These are phyloP conservation scores for Notodonta dromedarius DNA, from an alignment of 2,888 invertebrate species.

Conservation along the genomic window DNA sequence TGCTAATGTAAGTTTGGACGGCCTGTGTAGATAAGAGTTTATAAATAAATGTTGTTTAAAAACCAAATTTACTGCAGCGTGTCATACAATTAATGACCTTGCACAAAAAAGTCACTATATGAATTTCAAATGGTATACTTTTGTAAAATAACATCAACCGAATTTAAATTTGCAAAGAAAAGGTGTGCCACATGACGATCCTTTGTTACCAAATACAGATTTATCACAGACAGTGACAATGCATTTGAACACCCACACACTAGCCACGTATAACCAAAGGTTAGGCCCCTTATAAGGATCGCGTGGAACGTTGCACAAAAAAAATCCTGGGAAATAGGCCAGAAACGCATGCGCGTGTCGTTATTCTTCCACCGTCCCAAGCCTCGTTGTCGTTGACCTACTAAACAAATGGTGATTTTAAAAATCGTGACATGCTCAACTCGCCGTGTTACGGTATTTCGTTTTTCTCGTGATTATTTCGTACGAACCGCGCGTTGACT, in stretches of 20 bases:
- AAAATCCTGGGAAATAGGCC: slow-evolving; percentile 47
- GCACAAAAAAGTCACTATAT: too few relatives aligned
- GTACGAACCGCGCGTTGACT: slow-evolving; percentile 41
- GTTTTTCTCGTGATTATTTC: slow-evolving; percentile 46
- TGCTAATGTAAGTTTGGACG: too few relatives aligned
- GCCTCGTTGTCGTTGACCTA: slow-evolving; percentile 62
- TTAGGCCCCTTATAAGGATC: slow-evolving; percentile 33
- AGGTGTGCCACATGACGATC: neutral
- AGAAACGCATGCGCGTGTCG: slow-evolving; percentile 53
- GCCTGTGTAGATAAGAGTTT: too few relatives aligned
- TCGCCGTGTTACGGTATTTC: slow-evolving; percentile 51
- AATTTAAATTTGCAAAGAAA: neutral
- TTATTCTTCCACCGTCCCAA: slow-evolving; percentile 48
- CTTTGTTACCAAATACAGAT: neutral
- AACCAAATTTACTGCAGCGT: too few relatives aligned
- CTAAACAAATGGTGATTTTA: slow-evolving; percentile 47
- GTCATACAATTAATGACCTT: too few relatives aligned
- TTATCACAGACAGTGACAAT: slow-evolving; percentile 5
- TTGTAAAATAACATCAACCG: neutral
- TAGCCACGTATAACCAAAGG: slow-evolving; percentile 21
- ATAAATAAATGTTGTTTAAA: too few relatives aligned
- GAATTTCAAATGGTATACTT: neutral
- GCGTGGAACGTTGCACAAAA: slow-evolving; percentile 42
- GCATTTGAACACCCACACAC: slow-evolving; percentile 12
- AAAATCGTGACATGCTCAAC: slow-evolving; percentile 55